These are phyloP conservation scores for Periophthalmodon schlosseri DNA, from an alignment of 2,113 vertebrate genomes.

Conservation along the genomic window DNA sequence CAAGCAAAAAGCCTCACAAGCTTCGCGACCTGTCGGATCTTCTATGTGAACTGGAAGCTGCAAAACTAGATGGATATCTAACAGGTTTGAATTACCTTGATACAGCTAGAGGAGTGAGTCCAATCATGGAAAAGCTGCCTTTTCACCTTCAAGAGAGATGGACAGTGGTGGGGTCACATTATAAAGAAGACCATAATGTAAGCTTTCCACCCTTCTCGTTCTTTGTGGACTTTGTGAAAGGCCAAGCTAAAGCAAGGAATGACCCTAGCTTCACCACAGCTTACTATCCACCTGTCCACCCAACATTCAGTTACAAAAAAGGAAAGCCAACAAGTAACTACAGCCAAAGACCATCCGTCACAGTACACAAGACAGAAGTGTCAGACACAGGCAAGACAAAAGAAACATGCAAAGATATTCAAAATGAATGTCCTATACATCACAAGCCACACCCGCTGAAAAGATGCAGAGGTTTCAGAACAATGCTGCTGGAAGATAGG, in stretches of 20 bases:
- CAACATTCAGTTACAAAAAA: not conserved
- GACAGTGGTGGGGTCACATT: too few species aligned
- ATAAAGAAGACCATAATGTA: too few species aligned
- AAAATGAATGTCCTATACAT: not conserved
- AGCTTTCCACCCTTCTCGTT: too few species aligned
- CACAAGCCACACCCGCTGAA: conserved; percentile 13
- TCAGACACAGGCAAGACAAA: too few species aligned
- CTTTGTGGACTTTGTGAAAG: not conserved
- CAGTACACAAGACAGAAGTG: conserved; percentile 15
- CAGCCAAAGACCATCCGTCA: not conserved
- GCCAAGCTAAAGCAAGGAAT: not conserved
- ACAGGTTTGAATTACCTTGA: conserved; percentile 13
- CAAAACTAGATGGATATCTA: conserved; percentile 20
- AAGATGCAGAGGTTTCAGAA: conserved; percentile 13
- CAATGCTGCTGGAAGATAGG: not conserved
- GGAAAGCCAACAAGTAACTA: not conserved
- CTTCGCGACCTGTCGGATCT: conserved; percentile 23
- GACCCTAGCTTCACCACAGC: too few species aligned
- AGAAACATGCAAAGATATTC: not conserved
- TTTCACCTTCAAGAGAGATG: too few species aligned
- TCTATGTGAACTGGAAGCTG: conserved; percentile 20
- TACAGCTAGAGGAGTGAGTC: conserved; percentile 17
- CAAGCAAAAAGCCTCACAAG: conserved; percentile 13
- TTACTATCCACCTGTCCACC: not conserved
- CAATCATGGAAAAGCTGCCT: conserved; percentile 27